These are phyloP conservation scores for Piezodorus guildinii DNA, from an alignment of 1,140 invertebrate species.

Conservation along the genomic window DNA sequence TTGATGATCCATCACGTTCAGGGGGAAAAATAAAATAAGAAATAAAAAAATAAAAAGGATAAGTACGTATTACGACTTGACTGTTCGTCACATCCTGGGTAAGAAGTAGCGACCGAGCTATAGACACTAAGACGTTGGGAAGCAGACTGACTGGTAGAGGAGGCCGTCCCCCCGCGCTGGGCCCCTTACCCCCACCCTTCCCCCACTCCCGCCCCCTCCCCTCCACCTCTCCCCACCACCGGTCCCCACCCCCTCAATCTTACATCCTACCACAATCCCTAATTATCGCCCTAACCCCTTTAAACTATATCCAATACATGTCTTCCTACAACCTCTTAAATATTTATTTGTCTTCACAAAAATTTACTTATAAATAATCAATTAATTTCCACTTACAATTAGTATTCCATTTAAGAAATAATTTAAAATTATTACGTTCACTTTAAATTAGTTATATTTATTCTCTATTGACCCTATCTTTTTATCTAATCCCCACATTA, in stretches of 20 bases:
- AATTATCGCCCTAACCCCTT: slow-evolving; percentile 4
- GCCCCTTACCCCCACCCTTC: neutral
- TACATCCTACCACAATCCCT: slow-evolving; percentile 13
- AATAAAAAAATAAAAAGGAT: slow-evolving; percentile 17
- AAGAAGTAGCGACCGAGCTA: neutral
- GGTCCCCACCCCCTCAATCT: neutral
- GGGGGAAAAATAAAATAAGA: slow-evolving; percentile 15
- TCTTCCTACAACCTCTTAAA: too few relatives aligned
- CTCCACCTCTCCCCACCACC: neutral
- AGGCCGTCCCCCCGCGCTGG: slow-evolving; percentile 18
- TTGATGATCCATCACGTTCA: slow-evolving; percentile 18
- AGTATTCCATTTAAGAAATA: too few relatives aligned
- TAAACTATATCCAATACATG: neutral
- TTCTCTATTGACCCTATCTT: too few relatives aligned
- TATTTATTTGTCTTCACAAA: too few relatives aligned
- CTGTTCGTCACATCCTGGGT: slow-evolving; percentile 9
- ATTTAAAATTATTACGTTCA: too few relatives aligned
- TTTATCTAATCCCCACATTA: too few relatives aligned
- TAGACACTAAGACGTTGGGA: slow-evolving; percentile 5
- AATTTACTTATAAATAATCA: too few relatives aligned
- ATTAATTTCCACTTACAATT: too few relatives aligned
- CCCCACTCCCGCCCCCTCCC: neutral
- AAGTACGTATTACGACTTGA: slow-evolving; percentile 3
- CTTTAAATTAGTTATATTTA: too few relatives aligned
- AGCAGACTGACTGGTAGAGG: slow-evolving; percentile 17